These are phyloP conservation scores for Cepphus grylle DNA, from an alignment of 2,113 vertebrate genomes.

Conservation along the genomic window DNA sequence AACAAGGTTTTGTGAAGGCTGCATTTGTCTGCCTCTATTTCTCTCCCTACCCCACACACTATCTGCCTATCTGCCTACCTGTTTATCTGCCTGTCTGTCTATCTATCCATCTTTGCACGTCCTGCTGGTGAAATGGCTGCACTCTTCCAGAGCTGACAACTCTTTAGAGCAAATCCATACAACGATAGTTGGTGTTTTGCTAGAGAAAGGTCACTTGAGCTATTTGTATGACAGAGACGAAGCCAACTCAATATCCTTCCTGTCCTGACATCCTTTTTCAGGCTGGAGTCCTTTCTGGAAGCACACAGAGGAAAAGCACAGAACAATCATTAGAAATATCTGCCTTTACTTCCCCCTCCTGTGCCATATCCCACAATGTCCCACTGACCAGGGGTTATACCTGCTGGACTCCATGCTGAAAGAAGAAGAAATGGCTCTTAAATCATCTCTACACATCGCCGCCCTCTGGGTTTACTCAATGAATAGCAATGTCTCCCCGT, in stretches of 20 bases:
- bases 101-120: background rate
- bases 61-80: background rate
- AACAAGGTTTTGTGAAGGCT: background rate
- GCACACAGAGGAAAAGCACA: background rate
- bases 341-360: background rate
- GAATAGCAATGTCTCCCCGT: background rate
- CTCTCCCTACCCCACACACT: background rate
- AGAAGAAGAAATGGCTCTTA: background rate
- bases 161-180: background rate
- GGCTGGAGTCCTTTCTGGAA: background rate
- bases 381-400: background rate
- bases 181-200: background rate
- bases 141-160: background rate
- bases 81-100: background rate
- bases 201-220: constrained; percentile 37
- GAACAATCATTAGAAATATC: background rate
- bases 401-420: background rate
- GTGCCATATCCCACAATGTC: background rate
- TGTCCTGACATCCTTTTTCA: constrained; percentile 54
- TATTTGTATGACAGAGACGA: constrained; percentile 13
- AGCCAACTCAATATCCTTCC: constrained; percentile 48
- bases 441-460: background rate
- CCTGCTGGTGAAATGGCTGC: background rate
- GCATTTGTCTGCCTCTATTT: background rate
- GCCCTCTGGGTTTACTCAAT: background rate